Conservation (phyloP, 2,888 invertebrate species). For the Drosophila austrosaltans region DNA sequence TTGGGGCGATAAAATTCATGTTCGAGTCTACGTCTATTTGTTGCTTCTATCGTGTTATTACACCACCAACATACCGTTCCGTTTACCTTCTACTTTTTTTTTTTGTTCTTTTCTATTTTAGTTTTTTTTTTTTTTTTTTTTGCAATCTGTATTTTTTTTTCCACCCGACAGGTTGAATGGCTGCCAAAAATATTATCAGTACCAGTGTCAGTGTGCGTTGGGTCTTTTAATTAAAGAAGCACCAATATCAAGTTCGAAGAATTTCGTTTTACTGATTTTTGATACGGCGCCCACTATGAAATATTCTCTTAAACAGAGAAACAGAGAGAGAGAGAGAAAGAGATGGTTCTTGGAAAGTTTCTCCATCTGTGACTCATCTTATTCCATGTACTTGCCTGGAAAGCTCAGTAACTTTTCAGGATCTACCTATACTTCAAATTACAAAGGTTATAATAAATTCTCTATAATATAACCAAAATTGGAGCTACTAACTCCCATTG, state of each 20-base stretch:
- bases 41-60: constrained; percentile 24
- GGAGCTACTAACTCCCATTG: too few species aligned
- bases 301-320: constrained; percentile 17
- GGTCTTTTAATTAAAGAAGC: constrained; percentile 52
- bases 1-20: constrained; percentile 46
- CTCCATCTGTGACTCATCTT: too few species aligned
- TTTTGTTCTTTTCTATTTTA: not conserved
- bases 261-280: constrained; percentile 38
- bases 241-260: constrained; percentile 46
- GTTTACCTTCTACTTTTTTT: not conserved
- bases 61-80: constrained; percentile 8
- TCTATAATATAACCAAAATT: too few species aligned
- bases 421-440: too few species aligned
- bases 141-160: constrained; percentile 48
- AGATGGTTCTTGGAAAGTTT: too few species aligned
- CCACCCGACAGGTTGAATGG: not conserved
- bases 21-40: constrained; percentile 6
- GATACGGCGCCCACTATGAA: constrained; percentile 34
- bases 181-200: constrained; percentile 30
- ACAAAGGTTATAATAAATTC: too few species aligned
- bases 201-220: constrained; percentile 39
- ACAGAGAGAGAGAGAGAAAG: too few species aligned
- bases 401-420: too few species aligned
- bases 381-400: too few species aligned
- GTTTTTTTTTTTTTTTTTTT: constrained; percentile 38